Evolutionary conservation across 2,113 vertebrate genomes (phyloP).

Genomic region (Cercocebus atys): DNA sequence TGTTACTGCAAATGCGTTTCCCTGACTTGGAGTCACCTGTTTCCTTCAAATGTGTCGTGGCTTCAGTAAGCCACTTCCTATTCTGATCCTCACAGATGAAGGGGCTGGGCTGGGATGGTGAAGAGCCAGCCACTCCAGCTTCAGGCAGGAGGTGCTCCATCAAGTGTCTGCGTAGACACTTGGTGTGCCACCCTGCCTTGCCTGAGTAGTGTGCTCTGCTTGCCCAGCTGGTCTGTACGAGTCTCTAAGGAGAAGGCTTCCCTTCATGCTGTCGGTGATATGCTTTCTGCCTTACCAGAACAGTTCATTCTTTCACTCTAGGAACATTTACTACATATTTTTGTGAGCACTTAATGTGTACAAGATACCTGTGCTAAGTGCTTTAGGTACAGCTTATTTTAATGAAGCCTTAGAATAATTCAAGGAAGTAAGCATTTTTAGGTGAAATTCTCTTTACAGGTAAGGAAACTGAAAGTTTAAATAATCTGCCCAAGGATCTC

Average conservation of each 20-base stretch:
- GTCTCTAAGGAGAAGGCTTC: neutral
- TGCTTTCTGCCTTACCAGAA: neutral
- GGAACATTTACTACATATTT: neutral
- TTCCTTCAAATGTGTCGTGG: neutral
- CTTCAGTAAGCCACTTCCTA: neutral
- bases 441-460: neutral
- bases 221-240: neutral
- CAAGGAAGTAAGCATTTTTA: neutral
- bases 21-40: neutral
- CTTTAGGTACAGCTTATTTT: neutral
- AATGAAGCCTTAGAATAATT: neutral
- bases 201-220: neutral
- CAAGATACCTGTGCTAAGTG: neutral
- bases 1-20: neutral
- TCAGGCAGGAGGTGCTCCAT: neutral
- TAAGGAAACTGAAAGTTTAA: neutral
- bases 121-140: neutral
- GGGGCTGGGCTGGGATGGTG: neutral
- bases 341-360: neutral
- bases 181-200: rapidly evolving
- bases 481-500: neutral
- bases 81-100: neutral
- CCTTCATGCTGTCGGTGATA: neutral
- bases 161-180: neutral
- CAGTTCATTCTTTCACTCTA: neutral